Evolutionary conservation across 2,113 vertebrate species (phyloP), one percentile per base, ranked within the genome.

Genomic region (Fulmarus glacialis): DNA sequence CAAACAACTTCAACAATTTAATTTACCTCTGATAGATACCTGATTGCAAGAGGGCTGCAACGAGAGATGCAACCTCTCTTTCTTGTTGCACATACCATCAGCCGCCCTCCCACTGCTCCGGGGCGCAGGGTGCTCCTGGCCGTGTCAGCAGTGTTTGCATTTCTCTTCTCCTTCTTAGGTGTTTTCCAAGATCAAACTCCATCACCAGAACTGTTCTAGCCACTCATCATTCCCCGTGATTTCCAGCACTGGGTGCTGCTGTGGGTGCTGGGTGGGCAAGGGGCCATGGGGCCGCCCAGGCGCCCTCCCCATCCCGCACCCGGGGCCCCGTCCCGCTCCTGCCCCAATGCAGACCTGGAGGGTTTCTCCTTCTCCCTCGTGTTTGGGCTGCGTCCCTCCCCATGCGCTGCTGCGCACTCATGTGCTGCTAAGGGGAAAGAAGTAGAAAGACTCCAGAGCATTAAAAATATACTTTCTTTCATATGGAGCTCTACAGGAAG

Each of bases 81-180:
- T 53, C 36, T 50, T 36, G 30, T 19, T 47, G 60, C 20, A 20
- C 0, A 0, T 29, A 8, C 45, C n/a, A 36, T 50, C 5, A 2
- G 21, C 32, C 5, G 4, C 59, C 16, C 3, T 63, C 47, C 56
- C 11, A 1, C 68, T 48, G 52, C 38, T 77, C 23, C 52, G 0
- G 0, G 8, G 23, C 4, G 1, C 48, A 34, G 58, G 19, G 27
- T 52, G 42, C 9, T 89, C 48, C 36, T 83, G 78, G 45, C 66
- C 3, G 0, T 32, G 3, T 73, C 0, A 0, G 15, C 32, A 42
- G 27, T 42, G 26, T 62, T 78, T 82, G 40, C 26, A 7, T 55
- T 87, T 80, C 5, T 82, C 34, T 71, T 47, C 52, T 66, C 9
- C 24, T 82, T 50, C 52, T 50, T 38, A 22, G 23, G 20, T 42